These are phyloP conservation scores for Gallinago undulata DNA, from an alignment of 2,113 vertebrate species.

Conservation along the genomic window DNA sequence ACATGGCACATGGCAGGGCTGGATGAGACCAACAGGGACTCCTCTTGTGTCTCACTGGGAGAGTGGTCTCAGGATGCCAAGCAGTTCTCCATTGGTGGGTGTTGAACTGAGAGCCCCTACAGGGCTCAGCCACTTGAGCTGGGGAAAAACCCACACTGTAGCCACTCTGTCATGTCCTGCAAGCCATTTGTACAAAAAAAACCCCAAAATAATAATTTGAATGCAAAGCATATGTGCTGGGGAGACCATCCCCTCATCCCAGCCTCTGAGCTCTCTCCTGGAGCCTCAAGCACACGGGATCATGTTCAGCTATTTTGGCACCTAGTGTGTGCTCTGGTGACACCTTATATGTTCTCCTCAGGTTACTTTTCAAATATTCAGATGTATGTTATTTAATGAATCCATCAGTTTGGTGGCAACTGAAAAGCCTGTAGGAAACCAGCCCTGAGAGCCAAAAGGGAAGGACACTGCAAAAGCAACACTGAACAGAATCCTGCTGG, in stretches of 20 bases:
- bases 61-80: neutral
- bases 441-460: neutral
- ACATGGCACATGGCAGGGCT: rapidly evolving
- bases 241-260: neutral
- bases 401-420: neutral
- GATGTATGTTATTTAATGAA: neutral
- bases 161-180: neutral
- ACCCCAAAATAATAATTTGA: neutral
- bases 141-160: neutral
- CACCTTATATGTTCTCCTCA: neutral
- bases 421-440: neutral
- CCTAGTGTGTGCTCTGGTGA: rapidly evolving
- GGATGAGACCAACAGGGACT: neutral
- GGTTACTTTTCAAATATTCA: neutral
- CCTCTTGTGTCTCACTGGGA: neutral
- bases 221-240: neutral
- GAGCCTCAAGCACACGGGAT: neutral
- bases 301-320: neutral
- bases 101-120: neutral
- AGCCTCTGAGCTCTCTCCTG: neutral
- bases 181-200: neutral
- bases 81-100: neutral
- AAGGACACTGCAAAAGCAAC: neutral
- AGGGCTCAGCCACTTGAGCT: neutral
- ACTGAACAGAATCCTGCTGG: neutral